A percentile compares a stretch with the other conserved stretches of the same genome.
Evolutionary conservation across 2,113 vertebrate species (phyloP).

Genomic region (Pedionomus torquatus): DNA sequence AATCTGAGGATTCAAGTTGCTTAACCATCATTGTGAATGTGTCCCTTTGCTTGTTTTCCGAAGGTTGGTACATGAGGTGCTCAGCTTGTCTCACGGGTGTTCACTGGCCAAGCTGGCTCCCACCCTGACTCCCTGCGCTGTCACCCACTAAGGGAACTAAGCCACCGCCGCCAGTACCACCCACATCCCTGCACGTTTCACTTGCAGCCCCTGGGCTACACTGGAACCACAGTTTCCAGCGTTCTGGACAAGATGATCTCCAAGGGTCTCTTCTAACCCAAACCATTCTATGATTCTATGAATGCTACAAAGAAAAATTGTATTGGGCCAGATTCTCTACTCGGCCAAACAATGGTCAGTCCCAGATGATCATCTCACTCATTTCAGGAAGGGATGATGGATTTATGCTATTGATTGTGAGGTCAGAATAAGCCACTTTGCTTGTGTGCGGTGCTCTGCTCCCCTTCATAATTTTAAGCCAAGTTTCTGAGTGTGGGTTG

Average conservation of each 20-base stretch:
- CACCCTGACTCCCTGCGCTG: accelerated
- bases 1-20: neutral
- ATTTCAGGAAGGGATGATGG: neutral
- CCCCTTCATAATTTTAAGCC: neutral
- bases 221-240: neutral
- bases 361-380: neutral
- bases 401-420: neutral
- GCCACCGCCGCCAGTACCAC: neutral
- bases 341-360: neutral
- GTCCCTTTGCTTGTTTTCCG: neutral
- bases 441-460: neutral
- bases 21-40: neutral
- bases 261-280: neutral
- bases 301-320: neutral
- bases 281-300: neutral
- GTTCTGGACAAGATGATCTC: neutral
- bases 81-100: neutral
- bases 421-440: neutral
- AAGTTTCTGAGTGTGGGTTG: neutral
- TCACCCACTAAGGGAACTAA: neutral
- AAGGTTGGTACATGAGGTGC: neutral
- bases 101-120: neutral
- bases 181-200: neutral
- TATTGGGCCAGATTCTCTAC: neutral
- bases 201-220: neutral